Base-by-base conservation (phyloP, 2,888 invertebrate genomes). In the Liodrosophila aerea region DNA sequence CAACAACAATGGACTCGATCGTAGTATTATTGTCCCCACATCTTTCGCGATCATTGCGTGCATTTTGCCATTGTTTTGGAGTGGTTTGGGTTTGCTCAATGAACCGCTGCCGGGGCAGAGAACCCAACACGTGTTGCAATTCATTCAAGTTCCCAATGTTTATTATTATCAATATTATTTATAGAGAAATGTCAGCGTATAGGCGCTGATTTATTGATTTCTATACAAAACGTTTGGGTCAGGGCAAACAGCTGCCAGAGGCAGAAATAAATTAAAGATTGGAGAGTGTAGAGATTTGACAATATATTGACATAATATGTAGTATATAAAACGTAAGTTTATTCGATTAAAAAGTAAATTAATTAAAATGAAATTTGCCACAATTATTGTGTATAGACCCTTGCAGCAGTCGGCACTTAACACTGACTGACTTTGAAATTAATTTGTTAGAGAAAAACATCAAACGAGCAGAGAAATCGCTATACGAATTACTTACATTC, bases 41-140 rank as follows among this genome's bases (percentile, higher is more conserved):
- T 83, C 81, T 62, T 78, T 78, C 77, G 84, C 77, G 84, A 83
- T 80, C 71, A 49, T 60, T 50, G 54, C 29, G 54, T 60, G 47
- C 51, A 31, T 49, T 54, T 52, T 39, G 64, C 47, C 46, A 57
- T 83, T 78, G 77, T 83, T 45, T 60, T 64, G 44, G 34, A 45
- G 41, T 72, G 73, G 57, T 59, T 41, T 63, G 63, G 64, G 69
- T 81, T 81, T 66, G 62, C 61, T 80, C 80, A 76, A 70, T 80
- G 83, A 61, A 51, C 37, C 58, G 11, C 5, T 33, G 51, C 46
- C 41, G 27, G 3, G 22, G 22, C 3, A 12, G 5, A 73, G 74
- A 73, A 76, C 53, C 64, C 58, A 72, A 78, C 78, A 78, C 78
- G 78, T 78, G 78, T 81, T 81, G 75, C 75, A 63, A 84, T 84